Evolutionary conservation across 2,888 invertebrate species (phyloP), one percentile per base, ranked within the genome.

Genomic region (Lysandra bellargus): DNA sequence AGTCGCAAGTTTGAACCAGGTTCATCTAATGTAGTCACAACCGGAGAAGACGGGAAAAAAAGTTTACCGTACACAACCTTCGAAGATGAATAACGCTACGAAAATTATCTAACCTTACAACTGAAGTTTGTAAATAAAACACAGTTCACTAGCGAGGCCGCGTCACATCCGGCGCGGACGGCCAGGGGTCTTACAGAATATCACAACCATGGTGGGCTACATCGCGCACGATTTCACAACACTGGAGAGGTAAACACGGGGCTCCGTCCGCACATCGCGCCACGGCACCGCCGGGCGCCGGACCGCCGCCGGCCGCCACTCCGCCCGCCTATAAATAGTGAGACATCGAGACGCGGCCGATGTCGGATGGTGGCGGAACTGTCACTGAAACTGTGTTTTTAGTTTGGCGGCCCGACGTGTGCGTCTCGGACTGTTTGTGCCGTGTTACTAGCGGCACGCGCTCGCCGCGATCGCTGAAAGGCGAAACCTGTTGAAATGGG

Each of bases 401-500:
- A 86, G 91, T 91, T 90, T 90, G 86, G 89, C 87, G 86, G 87
- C 85, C 90, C 90, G 90, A 92, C 90, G 92, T 93, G 93, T 92
- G 91, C 89, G 90, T 88, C 85, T 86, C 91, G 89, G 87, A 88
- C 92, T 91, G 92, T 93, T 93, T 92, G 93, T 91, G 90, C 93
- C 90, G 91, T 87, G 91, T 91, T 92, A 93, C 93, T 92, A 93
- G 89, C 89, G 92, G 90, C 92, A 93, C 93, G 92, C 92, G 90
- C 89, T 89, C 86, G 88, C 90, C 92, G 93, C 92, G 91, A 91
- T 89, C 87, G 88, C 91, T 94, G 93, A 94, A 92, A 94, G 89
- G 91, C 91, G 92, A 93, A 94, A 94, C 94, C 94, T 94, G 94
- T 94, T 94, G 94, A 94, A 94, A 93, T 94, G 89, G 92, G 90